Evolutionary conservation across 2,113 vertebrate genomes (phyloP), one percentile per base, ranked within the genome.

Genomic region (Pygoscelis adeliae): DNA sequence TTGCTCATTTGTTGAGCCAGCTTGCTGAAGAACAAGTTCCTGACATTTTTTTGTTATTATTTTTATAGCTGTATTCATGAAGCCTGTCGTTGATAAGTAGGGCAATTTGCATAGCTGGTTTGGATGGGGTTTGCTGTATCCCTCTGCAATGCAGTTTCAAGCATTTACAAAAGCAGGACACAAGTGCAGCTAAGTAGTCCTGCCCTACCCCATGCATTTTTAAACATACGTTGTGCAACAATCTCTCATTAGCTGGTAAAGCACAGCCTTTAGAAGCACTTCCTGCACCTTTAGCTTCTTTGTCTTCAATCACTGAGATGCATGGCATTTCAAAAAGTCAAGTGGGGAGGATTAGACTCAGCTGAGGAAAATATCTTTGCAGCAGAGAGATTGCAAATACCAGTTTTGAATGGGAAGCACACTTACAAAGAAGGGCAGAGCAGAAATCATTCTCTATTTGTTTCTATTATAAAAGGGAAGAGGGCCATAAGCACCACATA

Each of bases 321-420:
- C 9, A 5, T 77, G 93, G 85, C 93, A 69, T 92, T 92, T 81
- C 72, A 61, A 63, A 92, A 92, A 93, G 91, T 84, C 95, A 82
- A 87, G 78, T 49, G 85, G 78, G 80, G 42, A 77, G 86, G 67
- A 69, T 84, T 67, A 81, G 82, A 17, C 73, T 69, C 78, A 23
- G 91, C 82, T 63, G 53, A 52, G 50, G 27, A 53, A 70, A 47
- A 78, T 6, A 34, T 59, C 76, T 83, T 22, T 30, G 61, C 70
- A 65, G 55, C 63, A 46, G 65, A 53, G 62, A 50, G 71, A 69
- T 47, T 36, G 89, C 56, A 32, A 66, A 63, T 50, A 65, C 47
- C 74, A 13, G 74, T 22, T 14, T 49, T 53, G 89, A 78, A 58
- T 20, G 61, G 71, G 66, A 72, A 58, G 89, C 80, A 34, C 73